Evolutionary conservation across 2,888 invertebrate genomes (phyloP).

Genomic region (Psylliodes chrysocephalus): DNA sequence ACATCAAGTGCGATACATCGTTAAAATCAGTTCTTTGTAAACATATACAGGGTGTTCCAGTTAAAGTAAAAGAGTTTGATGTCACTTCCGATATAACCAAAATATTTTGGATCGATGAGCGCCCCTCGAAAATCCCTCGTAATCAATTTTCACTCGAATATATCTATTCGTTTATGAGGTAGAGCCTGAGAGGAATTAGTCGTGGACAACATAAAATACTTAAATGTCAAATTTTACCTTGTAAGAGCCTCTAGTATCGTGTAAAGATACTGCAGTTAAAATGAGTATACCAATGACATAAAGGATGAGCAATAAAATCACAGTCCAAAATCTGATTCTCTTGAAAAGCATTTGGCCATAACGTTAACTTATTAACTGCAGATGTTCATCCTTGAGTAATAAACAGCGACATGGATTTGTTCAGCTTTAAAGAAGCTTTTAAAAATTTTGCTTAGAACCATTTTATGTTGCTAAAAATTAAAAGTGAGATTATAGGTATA

Average conservation of each 20-base stretch:
- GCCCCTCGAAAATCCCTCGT: no score
- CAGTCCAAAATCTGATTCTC: constrained; percentile 63
- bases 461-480: background rate
- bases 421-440: background rate
- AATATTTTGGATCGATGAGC: no score
- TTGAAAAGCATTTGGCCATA: constrained; percentile 61
- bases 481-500: no score
- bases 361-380: constrained; percentile 25
- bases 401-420: no score
- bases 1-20: no score
- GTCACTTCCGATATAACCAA: no score
- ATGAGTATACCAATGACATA: constrained; percentile 64
- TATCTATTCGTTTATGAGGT: no score
- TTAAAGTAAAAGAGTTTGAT: no score
- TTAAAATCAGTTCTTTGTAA: no score
- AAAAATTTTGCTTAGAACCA: background rate
- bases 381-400: constrained; percentile 10
- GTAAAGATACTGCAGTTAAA: constrained; percentile 63
- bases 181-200: no score
- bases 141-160: no score
- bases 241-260: constrained; percentile 56
- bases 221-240: constrained; percentile 42
- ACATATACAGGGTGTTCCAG: no score
- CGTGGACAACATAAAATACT: background rate
- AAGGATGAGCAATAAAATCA: constrained; percentile 61